Conservation (phyloP, 1,140 invertebrate genomes). For the Cylas formicarius region DNA sequence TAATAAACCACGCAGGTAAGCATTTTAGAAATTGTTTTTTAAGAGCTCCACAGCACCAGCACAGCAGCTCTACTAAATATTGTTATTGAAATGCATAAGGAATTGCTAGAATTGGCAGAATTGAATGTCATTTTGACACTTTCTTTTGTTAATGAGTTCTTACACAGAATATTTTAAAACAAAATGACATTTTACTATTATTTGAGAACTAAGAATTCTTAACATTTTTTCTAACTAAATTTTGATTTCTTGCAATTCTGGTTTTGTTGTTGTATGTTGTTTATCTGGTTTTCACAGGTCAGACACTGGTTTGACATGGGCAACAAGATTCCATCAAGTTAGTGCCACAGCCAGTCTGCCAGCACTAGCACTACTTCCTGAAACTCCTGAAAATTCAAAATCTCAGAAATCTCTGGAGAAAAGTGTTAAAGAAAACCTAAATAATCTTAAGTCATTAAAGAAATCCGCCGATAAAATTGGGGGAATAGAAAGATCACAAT, state of each 20-base stretch:
- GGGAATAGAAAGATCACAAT: slow-evolving; percentile 23
- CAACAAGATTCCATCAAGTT: slow-evolving; percentile 58
- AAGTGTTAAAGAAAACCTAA: slow-evolving; percentile 40
- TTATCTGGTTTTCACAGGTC: slow-evolving; percentile 19
- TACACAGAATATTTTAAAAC: too few relatives aligned
- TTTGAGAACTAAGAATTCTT: not conserved
- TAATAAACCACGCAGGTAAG: slow-evolving; percentile 29
- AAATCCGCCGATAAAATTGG: slow-evolving; percentile 38
- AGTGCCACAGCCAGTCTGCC: slow-evolving; percentile 60
- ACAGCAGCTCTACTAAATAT: too few relatives aligned
- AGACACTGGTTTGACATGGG: slow-evolving; percentile 49
- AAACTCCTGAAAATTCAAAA: slow-evolving; percentile 33
- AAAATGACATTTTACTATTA: not conserved
- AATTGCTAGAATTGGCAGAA: too few relatives aligned
- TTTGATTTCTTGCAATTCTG: not conserved
- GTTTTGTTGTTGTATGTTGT: not conserved
- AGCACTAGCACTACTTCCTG: slow-evolving; percentile 48
- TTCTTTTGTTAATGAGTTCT: too few relatives aligned
- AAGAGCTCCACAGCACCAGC: too few relatives aligned
- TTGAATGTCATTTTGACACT: too few relatives aligned
- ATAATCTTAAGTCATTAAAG: slow-evolving; percentile 46
- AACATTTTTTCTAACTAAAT: not conserved
- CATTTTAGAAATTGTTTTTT: not conserved
- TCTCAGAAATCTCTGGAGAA: slow-evolving; percentile 32
- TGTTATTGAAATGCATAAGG: too few relatives aligned